Conservation (phyloP, 2,113 vertebrate species). For the Pelecanoides urinatrix region DNA sequence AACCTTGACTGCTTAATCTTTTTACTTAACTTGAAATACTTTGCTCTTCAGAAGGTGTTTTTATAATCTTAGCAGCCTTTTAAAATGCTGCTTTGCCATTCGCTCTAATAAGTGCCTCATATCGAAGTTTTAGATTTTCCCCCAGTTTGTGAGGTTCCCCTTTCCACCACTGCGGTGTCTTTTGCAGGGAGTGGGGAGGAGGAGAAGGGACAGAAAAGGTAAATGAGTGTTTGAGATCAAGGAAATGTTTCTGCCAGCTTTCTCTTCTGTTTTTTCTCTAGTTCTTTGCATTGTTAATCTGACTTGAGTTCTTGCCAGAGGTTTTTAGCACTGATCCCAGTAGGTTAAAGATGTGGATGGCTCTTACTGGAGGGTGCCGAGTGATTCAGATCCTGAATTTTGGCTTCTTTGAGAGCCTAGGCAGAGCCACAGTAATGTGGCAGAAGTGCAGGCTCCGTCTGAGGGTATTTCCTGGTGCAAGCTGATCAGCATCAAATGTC, state of each 20-base stretch:
- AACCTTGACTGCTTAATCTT: not conserved
- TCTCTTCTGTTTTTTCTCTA: not conserved
- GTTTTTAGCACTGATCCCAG: not conserved
- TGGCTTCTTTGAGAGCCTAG: not conserved
- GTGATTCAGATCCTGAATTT: not conserved
- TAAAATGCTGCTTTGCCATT: not conserved
- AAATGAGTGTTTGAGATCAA: not conserved
- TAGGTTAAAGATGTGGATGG: not conserved
- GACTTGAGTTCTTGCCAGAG: not conserved
- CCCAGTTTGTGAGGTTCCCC: not conserved
- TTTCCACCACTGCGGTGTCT: not conserved
- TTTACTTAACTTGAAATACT: not conserved
- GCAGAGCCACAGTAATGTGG: not conserved
- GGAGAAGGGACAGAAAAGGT: not conserved
- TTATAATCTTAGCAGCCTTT: not conserved
- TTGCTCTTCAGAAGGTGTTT: not conserved
- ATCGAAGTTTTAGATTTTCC: not conserved
- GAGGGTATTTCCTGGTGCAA: not conserved
- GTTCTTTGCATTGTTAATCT: not conserved
- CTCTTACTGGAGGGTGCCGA: not conserved
- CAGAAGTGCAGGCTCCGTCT: not conserved
- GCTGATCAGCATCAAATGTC: not conserved
- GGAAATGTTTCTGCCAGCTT: not conserved
- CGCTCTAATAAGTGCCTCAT: not conserved
- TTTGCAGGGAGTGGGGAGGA: not conserved